Conservation (phyloP, 2,113 vertebrate genomes). For the Butorides virescens region DNA sequence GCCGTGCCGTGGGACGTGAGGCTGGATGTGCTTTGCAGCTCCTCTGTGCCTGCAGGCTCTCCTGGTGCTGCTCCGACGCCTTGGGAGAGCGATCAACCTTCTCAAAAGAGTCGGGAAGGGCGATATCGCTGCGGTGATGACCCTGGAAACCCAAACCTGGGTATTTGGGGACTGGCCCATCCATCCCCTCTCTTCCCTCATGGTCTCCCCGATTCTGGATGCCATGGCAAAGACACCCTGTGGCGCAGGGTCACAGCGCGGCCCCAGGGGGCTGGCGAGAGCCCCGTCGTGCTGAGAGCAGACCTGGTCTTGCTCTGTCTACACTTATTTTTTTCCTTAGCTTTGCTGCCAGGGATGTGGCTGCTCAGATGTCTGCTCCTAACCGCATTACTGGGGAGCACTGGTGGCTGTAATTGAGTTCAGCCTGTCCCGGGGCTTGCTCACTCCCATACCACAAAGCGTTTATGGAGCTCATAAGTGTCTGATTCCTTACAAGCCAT, state of each 20-base stretch:
- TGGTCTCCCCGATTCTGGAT: not conserved
- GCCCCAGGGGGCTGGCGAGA: not conserved
- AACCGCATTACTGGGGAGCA: not conserved
- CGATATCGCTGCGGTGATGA: fast-evolving
- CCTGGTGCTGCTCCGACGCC: not conserved
- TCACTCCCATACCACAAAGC: not conserved
- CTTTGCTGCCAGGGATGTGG: not conserved
- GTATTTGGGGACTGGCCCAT: too few species aligned
- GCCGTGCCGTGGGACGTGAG: fast-evolving
- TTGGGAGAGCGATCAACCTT: fast-evolving
- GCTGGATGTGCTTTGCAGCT: not conserved
- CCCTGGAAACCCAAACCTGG: not conserved
- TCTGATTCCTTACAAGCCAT: not conserved
- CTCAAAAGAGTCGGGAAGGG: fast-evolving
- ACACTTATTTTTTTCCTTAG: fast-evolving
- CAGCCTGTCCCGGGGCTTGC: not conserved
- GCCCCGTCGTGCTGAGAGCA: not conserved
- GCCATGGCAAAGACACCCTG: fast-evolving
- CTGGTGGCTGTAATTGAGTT: not conserved
- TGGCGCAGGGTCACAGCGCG: fast-evolving
- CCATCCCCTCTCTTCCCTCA: not conserved
- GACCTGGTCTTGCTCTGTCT: not conserved
- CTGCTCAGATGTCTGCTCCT: not conserved
- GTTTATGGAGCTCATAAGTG: not conserved
- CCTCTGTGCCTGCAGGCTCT: too few species aligned